These are phyloP conservation scores for Umimayanthus kanabou DNA, from an alignment of 92 coral and sea anemone genomes.

Conservation along the genomic window DNA sequence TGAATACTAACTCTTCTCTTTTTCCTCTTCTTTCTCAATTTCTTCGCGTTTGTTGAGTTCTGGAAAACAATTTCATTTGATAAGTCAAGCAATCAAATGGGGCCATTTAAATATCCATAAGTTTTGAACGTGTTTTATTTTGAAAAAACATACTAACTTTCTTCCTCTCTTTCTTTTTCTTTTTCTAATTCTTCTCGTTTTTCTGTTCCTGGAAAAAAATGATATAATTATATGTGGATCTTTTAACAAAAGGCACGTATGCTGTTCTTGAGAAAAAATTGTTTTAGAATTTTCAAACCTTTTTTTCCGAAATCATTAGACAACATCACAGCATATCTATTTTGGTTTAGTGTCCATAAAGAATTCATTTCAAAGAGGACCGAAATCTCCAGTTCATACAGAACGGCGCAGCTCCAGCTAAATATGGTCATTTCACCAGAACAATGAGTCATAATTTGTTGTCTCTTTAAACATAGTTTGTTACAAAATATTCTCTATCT, in stretches of 20 bases:
- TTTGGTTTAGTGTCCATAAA: too few relatives aligned
- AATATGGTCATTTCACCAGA: too few relatives aligned
- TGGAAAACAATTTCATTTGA: not conserved
- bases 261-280: not conserved
- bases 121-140: not conserved
- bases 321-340: too few relatives aligned
- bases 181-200: constrained; percentile 36
- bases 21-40: not conserved
- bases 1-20: not conserved
- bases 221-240: not conserved
- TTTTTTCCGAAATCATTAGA: too few relatives aligned
- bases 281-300: not conserved
- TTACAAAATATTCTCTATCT: too few relatives aligned
- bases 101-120: too few relatives aligned
- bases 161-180: constrained; percentile 2
- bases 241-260: too few relatives aligned
- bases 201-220: constrained; percentile 1
- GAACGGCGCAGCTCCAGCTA: not conserved
- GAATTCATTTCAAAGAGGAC: too few relatives aligned
- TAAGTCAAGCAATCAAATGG: not conserved
- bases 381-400: too few relatives aligned
- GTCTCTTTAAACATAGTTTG: too few relatives aligned
- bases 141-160: constrained; percentile 26
- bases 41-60: not conserved
- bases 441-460: too few relatives aligned